Evolutionary conservation across 2,797 vertebrate species (phyloP).

Genomic region (Notoglanidium macrostoma): DNA sequence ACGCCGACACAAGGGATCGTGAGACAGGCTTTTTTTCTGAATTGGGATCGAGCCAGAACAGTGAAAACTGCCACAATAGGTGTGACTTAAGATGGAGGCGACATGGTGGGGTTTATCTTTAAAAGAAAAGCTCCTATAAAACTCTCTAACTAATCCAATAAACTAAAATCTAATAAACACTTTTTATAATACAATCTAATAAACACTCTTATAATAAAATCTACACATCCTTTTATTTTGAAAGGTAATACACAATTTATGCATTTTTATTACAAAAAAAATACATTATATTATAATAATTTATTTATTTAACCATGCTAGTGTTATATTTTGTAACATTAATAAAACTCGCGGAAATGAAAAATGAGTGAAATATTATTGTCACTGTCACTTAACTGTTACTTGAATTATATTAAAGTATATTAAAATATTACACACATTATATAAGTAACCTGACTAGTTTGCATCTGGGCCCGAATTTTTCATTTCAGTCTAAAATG

Average conservation of each 20-base stretch:
- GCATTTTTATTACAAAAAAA: neutral
- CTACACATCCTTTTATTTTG: neutral
- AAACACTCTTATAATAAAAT: neutral
- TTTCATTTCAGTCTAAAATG: neutral
- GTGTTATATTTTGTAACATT: neutral
- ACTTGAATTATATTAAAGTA: neutral
- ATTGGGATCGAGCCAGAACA: slow-evolving; percentile 4
- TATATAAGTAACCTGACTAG: neutral
- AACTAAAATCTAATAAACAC: neutral
- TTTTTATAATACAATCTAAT: neutral
- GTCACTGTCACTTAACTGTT: neutral
- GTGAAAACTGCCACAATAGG: slow-evolving; percentile 27
- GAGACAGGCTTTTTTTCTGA: neutral
- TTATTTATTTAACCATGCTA: neutral
- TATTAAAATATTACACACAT: too few relatives aligned
- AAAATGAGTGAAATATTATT: neutral
- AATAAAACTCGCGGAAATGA: neutral
- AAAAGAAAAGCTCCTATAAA: slow-evolving; percentile 22
- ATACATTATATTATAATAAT: neutral
- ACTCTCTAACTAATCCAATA: neutral
- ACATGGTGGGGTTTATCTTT: neutral
- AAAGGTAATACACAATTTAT: neutral
- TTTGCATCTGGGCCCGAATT: neutral
- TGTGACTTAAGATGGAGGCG: neutral
- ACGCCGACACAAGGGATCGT: neutral